These are phyloP conservation scores for Eupithecia subumbrata DNA, from an alignment of 2,888 invertebrate genomes.

Conservation along the genomic window DNA sequence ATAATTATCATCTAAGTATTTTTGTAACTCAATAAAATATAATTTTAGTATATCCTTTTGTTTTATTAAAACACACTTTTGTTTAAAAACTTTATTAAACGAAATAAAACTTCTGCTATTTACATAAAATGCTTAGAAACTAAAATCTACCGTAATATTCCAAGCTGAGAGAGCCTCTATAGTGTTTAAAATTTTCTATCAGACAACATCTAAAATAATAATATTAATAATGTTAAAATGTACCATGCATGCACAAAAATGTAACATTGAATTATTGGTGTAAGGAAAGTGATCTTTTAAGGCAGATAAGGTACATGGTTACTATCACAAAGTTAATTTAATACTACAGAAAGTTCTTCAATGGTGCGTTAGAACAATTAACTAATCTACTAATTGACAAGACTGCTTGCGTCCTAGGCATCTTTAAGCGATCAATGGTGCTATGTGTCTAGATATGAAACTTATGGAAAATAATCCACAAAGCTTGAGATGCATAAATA, in stretches of 20 bases:
- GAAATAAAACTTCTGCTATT: slow-evolving; percentile 2
- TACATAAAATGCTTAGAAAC: not conserved
- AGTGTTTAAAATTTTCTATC: not conserved
- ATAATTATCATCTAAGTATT: slow-evolving; percentile 53
- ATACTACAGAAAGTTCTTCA: not conserved
- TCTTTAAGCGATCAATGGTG: not conserved
- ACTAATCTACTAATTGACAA: slow-evolving; percentile 8
- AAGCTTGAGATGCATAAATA: not conserved
- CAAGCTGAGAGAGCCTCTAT: not conserved
- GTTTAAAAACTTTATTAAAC: slow-evolving; percentile 18
- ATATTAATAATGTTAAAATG: not conserved
- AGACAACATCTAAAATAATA: not conserved
- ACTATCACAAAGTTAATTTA: slow-evolving; percentile 18
- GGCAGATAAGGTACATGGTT: slow-evolving; percentile 18
- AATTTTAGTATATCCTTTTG: slow-evolving; percentile 48
- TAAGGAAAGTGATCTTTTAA: slow-evolving; percentile 2
- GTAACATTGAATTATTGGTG: not conserved
- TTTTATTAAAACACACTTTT: slow-evolving; percentile 16
- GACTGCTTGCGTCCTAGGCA: not conserved
- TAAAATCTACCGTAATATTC: not conserved
- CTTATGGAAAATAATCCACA: not conserved
- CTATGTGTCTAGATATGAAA: not conserved
- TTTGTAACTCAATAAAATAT: slow-evolving; percentile 50
- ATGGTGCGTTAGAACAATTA: not conserved
- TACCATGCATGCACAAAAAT: not conserved